A percentile compares a stretch with the other conserved stretches of the same genome.
Conservation (phyloP, 2,113 vertebrate species). For the Brevimyrus niger region DNA sequence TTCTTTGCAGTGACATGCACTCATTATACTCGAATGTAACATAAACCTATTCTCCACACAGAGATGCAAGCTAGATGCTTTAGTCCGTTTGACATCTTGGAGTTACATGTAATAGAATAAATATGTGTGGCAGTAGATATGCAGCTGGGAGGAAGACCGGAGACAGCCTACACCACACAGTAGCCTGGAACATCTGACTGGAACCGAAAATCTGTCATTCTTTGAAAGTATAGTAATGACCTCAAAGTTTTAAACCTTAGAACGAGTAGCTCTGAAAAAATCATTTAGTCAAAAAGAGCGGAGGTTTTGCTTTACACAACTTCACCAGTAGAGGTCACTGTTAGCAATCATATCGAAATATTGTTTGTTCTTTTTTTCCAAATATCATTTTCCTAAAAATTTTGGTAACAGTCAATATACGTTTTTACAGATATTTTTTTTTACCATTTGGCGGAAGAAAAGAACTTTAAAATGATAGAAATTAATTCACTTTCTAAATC, state of each 20-base stretch:
- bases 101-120: background rate
- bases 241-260: background rate
- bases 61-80: background rate
- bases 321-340: conserved; percentile 8
- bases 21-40: background rate
- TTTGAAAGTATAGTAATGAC: background rate
- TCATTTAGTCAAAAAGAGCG: background rate
- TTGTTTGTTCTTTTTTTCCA: too few relatives aligned
- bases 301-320: background rate
- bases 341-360: background rate
- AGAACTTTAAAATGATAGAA: background rate
- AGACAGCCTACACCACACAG: background rate
- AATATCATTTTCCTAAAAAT: background rate
- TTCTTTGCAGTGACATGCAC: background rate
- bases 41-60: background rate
- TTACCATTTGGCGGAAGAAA: background rate
- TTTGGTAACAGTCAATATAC: background rate
- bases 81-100: background rate
- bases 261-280: background rate
- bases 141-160: background rate
- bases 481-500: background rate
- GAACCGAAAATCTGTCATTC: background rate
- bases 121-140: background rate
- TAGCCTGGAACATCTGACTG: background rate
- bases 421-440: background rate